phyloP scores from a whole-genome alignment of 1,140 invertebrate species.

The Orchesella cincta region DNA sequence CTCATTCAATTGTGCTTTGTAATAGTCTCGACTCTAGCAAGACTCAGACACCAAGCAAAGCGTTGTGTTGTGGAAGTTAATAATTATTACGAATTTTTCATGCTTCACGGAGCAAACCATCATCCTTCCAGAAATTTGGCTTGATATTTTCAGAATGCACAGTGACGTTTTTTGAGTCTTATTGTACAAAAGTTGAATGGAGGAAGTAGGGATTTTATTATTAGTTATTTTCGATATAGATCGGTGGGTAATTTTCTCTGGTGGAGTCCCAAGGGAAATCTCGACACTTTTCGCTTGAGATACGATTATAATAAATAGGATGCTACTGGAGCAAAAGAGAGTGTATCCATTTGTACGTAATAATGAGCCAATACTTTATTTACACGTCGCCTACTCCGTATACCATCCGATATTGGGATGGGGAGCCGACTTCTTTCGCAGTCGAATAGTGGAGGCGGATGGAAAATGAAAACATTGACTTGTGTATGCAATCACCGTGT shows the following conservation, averaged over 20 bases:
- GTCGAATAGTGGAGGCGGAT: neutral
- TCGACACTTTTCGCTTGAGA: slow-evolving; percentile 19
- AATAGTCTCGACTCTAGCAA: too few species aligned
- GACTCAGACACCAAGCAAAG: too few species aligned
- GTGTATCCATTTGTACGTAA: neutral
- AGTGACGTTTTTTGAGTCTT: neutral
- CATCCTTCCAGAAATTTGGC: neutral
- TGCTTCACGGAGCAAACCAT: slow-evolving; percentile 3
- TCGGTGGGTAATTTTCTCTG: slow-evolving; percentile 10
- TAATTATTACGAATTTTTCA: slow-evolving; percentile 28
- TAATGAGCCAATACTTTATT: neutral
- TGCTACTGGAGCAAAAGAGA: neutral
- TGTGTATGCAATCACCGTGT: too few species aligned
- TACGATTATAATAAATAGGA: neutral
- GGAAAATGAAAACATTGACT: neutral
- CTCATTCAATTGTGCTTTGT: too few species aligned
- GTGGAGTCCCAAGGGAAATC: slow-evolving; percentile 20
- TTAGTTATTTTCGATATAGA: slow-evolving; percentile 14
- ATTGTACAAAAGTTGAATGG: neutral
- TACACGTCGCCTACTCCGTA: neutral
- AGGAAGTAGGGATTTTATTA: slow-evolving; percentile 8
- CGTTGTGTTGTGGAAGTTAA: neutral
- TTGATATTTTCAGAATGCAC: neutral
- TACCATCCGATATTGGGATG: neutral
- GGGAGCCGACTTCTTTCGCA: neutral